Base-by-base conservation (phyloP, 2,797 vertebrate species). In the Melanotaenia parkinsoni region DNA sequence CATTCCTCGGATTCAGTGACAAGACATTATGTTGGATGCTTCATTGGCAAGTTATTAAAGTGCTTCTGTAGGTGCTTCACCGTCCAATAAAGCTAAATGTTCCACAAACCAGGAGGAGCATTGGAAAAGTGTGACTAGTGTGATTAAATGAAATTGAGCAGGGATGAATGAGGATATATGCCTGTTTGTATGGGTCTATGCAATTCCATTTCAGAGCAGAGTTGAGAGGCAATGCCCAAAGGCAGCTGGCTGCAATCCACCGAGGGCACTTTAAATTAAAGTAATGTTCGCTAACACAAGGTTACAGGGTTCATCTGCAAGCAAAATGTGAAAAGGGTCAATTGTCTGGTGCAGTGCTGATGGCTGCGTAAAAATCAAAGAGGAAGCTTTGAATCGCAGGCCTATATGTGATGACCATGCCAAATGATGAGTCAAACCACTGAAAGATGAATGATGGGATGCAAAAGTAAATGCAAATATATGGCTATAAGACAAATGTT, bases 191-290 rank as follows among this genome's bases (percentile, higher is more conserved):
- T 75, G 60, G 71, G 57, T 80, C 51, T 66, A 50, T 53, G 37
- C 40, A 47, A 63, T 88, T 67, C 37, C 74, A 84, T 93, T 85
- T 92, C 90, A 89, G 87, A 90, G 84, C 84, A 62, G 53, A 38
- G 22, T 83, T 77, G 40, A 83, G 73, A 83, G 72, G 58, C 80
- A 66, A n/a, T 37, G 74, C 76, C 91, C 71, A 26, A 63, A 50
- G 79, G 88, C 83, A 38, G 40, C 70, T 74, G 83, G 76, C 79
- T 43, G 50, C 40, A 32, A 32, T 74, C 79, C 76, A 85, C 43
- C 74, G 22, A 79, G 63, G 77, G 72, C 73, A 58, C 75, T 81
- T 83, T 76, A 83, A 90, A 87, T 86, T 73, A 70, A 58, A 72
- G 75, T 53, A 67, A 81, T 74, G 75, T 81, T 89, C 78, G 45